Evolutionary conservation across 2,797 vertebrate species (phyloP), one percentile per base, ranked within the genome.

Genomic region (Danio jaintianensis): DNA sequence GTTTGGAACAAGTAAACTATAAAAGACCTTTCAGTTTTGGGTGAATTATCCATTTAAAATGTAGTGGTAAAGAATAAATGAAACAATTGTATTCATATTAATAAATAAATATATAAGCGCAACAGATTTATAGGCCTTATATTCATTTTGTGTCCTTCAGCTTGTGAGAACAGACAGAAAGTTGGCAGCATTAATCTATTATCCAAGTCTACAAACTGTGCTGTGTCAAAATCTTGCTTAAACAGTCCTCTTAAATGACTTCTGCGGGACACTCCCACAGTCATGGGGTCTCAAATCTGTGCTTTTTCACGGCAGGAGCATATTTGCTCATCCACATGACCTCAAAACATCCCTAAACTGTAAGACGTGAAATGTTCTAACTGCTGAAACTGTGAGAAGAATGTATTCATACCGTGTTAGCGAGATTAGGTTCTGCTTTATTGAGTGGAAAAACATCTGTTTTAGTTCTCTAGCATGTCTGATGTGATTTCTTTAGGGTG

Each of bases 391-490:
- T 68, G 64, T 40, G 38, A 79, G 61, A 75, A 66, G 50, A 85
- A 43, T 71, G 18, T 40, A 50, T 61, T 82, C 16, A 56, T 52
- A 62, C 67, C 36, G 38, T 67, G 62, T 69, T 68, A 42, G 38
- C 74, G 16, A 52, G 10, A 15, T 42, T 66, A 77, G 63, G 48
- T 52, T 6, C 70, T 76, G 58, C 72, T 74, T 66, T 40, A 47
- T 50, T 72, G 69, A 85, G 69, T 61, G 70, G 75, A 85, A 83
- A 80, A 83, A 85, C 83, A 84, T 88, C 80, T 85, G 83, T 81
- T 83, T 81, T 50, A 71, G 55, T 68, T 81, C 73, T 81, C 45
- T 75, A 50, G 38, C 38, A 50, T 79, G 78, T 78, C 72, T 61
- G 40, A 75, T 77, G 67, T 81, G 40, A 78, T 86, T 85, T 74